Evolutionary conservation across 2,797 vertebrate genomes (phyloP), one percentile per base, ranked within the genome.

Genomic region (Lacerta bilineata): DNA sequence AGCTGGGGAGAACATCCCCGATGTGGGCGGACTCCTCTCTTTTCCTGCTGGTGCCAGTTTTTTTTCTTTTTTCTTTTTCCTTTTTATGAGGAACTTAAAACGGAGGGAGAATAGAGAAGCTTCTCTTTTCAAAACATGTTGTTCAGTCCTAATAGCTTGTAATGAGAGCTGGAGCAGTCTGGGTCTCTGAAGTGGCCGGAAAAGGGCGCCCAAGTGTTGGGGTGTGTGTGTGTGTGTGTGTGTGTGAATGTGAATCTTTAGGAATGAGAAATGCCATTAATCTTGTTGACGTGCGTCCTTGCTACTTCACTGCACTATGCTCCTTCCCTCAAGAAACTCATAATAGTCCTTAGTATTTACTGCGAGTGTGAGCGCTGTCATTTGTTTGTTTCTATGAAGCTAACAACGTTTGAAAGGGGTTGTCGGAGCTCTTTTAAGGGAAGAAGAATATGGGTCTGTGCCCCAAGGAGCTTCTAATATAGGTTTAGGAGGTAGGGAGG

Each of bases 221-320:
- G 2, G 9, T 46, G 46, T 46, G 46, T 46, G 46, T 46, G 46
- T 46, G 46, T 46, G 46, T 46, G 90, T 50, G 50, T 50, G 50
- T 50, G 50, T 50, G 46, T 43, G 41, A 7, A 5, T 43, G 41
- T 43, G 41, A 88, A 90, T 74, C 66, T 81, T 90, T 66, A 85
- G 84, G 90, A 90, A 87, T 90, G 83, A 92, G 46, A 79, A 91
- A 90, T 55, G 36, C 89, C 20, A 61, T 94, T 91, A 90, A 89
- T 94, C 89, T 90, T 92, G 86, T 71, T 41, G 10, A 86, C 93
- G 85, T 89, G 95, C 89, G 92, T 94, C 91, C 85, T 89, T 46
- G 39, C 85, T 94, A 89, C 89, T 90, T 93, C 94, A 91, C 92
- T 92, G 76, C 55, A 69, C 83, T 91, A 91, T 36, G 90, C 87